phyloP scores from a whole-genome alignment of 2,888 invertebrate species.

The Ectemnius cavifrons region DNA sequence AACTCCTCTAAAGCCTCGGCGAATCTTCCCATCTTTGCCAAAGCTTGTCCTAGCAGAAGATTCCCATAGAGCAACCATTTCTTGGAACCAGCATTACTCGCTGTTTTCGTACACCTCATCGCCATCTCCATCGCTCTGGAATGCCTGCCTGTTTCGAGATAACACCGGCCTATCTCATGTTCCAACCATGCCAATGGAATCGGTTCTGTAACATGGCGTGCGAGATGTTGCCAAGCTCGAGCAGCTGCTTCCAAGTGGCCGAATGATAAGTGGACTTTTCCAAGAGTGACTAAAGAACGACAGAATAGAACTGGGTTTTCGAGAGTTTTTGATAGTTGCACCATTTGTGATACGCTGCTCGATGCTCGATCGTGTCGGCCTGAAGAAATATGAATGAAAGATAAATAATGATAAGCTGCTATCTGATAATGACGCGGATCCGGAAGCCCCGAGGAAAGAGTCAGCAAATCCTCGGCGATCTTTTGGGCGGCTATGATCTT shows the following conservation, averaged over 20 bases:
- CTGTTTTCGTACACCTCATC: constrained; percentile 54
- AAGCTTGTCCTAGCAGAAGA: constrained; percentile 65
- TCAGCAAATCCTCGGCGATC: constrained; percentile 60
- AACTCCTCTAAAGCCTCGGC: constrained; percentile 62
- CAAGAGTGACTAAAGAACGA: constrained; percentile 64
- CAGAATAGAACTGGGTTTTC: constrained; percentile 50
- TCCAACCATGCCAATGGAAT: constrained; percentile 56
- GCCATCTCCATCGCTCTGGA: constrained; percentile 57
- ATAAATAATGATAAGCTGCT: constrained; percentile 61
- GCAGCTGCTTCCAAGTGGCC: constrained; percentile 67
- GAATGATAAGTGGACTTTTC: constrained; percentile 70
- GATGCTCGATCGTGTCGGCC: constrained; percentile 70
- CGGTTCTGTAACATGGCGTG: constrained; percentile 37
- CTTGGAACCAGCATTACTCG: constrained; percentile 54
- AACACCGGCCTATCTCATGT: constrained; percentile 64
- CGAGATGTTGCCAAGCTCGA: constrained; percentile 64
- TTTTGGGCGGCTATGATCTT: constrained; percentile 50
- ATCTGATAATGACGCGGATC: constrained; percentile 58
- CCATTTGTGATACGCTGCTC: constrained; percentile 59
- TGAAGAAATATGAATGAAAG: constrained; percentile 61
- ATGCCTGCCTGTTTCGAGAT: constrained; percentile 64
- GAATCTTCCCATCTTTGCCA: constrained; percentile 64
- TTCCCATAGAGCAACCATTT: constrained; percentile 69
- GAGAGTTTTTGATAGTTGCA: constrained; percentile 58
- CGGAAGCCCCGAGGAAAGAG: constrained; percentile 42